Conservation (phyloP, 2,113 vertebrate species). For the Andinoacara biseriatus region DNA sequence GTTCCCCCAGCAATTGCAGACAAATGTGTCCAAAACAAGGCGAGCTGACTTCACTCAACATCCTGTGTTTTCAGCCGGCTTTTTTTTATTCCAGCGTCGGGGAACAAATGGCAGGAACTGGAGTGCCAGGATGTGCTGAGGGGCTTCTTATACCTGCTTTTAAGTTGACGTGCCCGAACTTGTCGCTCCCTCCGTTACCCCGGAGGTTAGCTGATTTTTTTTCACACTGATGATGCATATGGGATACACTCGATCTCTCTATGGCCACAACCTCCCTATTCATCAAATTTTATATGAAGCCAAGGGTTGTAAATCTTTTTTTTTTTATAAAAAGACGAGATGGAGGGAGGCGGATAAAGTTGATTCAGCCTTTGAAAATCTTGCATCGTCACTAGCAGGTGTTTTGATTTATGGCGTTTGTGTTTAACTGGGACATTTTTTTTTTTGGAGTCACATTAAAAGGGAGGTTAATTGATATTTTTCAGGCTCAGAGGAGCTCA, state of each 20-base stretch:
- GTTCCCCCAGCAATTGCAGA: constrained; percentile 55
- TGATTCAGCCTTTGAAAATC: constrained; percentile 64
- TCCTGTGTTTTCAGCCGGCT: constrained; percentile 70
- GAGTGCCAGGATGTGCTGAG: constrained; percentile 68
- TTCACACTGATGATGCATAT: constrained; percentile 37
- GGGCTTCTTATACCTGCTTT: constrained; percentile 72
- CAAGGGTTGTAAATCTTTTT: constrained; percentile 72
- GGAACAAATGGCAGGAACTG: constrained; percentile 77
- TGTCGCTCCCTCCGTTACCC: constrained; percentile 46
- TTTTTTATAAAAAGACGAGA: constrained; percentile 47
- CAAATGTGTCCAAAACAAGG: constrained; percentile 55
- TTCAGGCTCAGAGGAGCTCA: constrained; percentile 7
- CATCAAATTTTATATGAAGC: constrained; percentile 73
- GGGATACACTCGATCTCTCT: constrained; percentile 46
- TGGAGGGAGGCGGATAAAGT: constrained; percentile 49
- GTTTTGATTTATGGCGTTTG: constrained; percentile 56
- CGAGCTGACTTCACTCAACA: constrained; percentile 65
- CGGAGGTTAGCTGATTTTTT: constrained; percentile 47
- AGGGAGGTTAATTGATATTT: constrained; percentile 40
- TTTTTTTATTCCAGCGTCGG: constrained; percentile 53
- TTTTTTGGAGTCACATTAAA: constrained; percentile 41
- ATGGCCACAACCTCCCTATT: constrained; percentile 49
- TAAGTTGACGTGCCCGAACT: constrained; percentile 69
- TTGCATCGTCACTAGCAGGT: constrained; percentile 59
- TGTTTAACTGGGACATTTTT: constrained; percentile 48